Evolutionary conservation across 2,888 invertebrate genomes (phyloP).

Genomic region (Cryptus viduatorius): DNA sequence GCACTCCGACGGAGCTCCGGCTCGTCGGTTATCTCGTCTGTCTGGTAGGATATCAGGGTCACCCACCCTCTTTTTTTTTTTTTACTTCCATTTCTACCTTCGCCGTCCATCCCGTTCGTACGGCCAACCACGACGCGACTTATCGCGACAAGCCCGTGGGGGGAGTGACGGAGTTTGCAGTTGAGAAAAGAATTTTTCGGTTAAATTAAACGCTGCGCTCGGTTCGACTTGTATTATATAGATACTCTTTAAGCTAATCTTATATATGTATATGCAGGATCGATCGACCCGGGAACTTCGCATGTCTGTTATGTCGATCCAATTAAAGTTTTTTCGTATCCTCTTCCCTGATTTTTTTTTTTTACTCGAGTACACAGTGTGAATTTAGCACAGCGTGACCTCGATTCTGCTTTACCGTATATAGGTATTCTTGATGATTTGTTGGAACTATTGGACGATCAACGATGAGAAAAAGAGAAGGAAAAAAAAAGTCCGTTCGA

Average conservation of each 20-base stretch:
- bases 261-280: conserved; percentile 12
- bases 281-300: conserved; percentile 17
- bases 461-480: background rate
- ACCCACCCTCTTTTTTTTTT: conserved; percentile 38
- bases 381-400: conserved; percentile 11
- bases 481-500: background rate
- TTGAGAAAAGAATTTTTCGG: conserved; percentile 39
- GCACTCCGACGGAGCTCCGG: conserved; percentile 39
- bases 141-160: conserved; percentile 43
- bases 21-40: conserved; percentile 66
- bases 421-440: background rate
- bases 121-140: conserved; percentile 43
- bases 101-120: conserved; percentile 30
- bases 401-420: background rate
- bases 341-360: background rate
- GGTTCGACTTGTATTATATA: conserved; percentile 20
- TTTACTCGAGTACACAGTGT: background rate
- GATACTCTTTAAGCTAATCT: background rate
- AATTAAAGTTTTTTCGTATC: conserved; percentile 31
- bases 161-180: conserved; percentile 43
- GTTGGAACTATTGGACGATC: background rate
- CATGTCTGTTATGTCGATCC: conserved; percentile 33
- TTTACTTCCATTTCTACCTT: conserved; percentile 3
- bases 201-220: conserved; percentile 33
- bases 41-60: conserved; percentile 57